Evolutionary conservation across 2,113 vertebrate species (phyloP), one percentile per base, ranked within the genome.

Genomic region (Urocitellus parryii): DNA sequence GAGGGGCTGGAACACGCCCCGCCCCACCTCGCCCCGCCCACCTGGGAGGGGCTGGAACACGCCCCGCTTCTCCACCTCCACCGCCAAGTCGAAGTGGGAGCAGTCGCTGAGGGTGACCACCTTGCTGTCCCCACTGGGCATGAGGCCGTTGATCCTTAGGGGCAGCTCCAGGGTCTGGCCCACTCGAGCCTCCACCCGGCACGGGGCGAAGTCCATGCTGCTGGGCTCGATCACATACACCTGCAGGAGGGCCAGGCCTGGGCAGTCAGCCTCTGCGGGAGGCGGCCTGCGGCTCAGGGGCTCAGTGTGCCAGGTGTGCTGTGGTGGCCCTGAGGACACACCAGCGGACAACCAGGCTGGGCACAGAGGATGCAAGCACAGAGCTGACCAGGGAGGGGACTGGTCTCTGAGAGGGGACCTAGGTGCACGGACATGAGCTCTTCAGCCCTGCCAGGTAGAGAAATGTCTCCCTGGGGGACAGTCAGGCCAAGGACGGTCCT

Each of bases 161-260:
- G 99, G 99, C 82, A 99, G 99, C 94, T 99, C 99, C 97, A 99
- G 97, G 25, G 92, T 95, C 92, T 98, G 97, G 45, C 99, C 99
- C 81, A 99, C 97, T 2, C 97, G 98, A 0, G 99, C 99, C 93
- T 99, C 99, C 73, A 99, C 99, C 18, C 96, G 98, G 95, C 99
- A 99, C 0, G 99, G 99, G 17, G 95, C 82, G 34, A 99, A 99
- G 97, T 99, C 99, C 99, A 99, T 99, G 45, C 98, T 98, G 16
- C 99, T 98, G 16, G 99, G 99, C 97, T 99, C 99, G 0, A 99
- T 99, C 70, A 99, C 98, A 0, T 99, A 99, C 1, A 99, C 99
- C 99, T 99, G 96, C 1, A 79, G 45, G 78, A 56, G 12, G 67
- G 1, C 9, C 3, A 73, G 11, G 20, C 7, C 29, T 12, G 32